A percentile compares a stretch with the other conserved stretches of the same genome.
Evolutionary conservation across 1,140 invertebrate species (phyloP).

Genomic region (Atta texana): DNA sequence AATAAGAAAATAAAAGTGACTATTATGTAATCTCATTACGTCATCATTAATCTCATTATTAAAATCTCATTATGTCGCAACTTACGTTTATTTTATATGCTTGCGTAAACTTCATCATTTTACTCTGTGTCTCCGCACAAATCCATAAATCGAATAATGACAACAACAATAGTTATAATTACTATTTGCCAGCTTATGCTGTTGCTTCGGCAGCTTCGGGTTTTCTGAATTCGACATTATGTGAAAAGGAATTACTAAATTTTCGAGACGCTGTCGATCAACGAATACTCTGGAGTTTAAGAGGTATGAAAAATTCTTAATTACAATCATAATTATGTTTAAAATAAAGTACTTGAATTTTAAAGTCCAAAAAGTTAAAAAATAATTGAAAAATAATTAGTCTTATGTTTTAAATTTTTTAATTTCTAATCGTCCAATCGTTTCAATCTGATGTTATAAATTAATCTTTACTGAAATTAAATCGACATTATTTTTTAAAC

Average conservation of each 20-base stretch:
- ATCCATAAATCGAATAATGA: neutral
- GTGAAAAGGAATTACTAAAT: conserved; percentile 71
- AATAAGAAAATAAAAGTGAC: neutral
- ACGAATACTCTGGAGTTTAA: conserved; percentile 78
- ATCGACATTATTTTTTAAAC: neutral
- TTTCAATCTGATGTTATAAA: neutral
- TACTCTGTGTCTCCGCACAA: neutral
- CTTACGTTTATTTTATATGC: neutral
- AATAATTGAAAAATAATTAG: neutral
- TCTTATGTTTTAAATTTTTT: neutral
- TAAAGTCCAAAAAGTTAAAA: neutral
- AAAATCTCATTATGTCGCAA: conserved; percentile 20
- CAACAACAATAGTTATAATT: neutral
- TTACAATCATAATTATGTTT: neutral
- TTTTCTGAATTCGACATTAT: conserved; percentile 72
- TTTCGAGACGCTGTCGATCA: conserved; percentile 77
- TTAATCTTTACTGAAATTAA: neutral
- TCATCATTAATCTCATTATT: too few relatives aligned
- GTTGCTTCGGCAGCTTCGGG: conserved; percentile 60
- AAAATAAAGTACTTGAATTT: neutral
- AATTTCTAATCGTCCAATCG: neutral
- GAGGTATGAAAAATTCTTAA: conserved; percentile 75
- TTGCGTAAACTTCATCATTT: neutral
- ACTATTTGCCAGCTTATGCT: conserved; percentile 76
- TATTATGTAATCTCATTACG: conserved; percentile 8